Base-by-base conservation (phyloP, 2,888 invertebrate species). In the Oscheius sp. region DNA sequence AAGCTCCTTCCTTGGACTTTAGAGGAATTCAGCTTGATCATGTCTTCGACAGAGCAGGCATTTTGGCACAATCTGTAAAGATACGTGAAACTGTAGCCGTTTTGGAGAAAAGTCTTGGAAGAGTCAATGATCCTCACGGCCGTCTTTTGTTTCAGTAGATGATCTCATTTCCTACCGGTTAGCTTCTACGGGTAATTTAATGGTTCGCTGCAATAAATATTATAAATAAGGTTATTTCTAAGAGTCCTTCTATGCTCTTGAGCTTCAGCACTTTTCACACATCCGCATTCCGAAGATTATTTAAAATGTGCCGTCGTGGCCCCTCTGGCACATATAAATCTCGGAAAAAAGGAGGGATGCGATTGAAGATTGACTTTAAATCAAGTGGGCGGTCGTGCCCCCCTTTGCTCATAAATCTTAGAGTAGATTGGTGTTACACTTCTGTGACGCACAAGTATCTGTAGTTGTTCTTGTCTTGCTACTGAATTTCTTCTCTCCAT, bases 391-490 rank as follows among this genome's bases (percentile, higher is more conserved):
- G 66, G 52, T 66, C 52, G 21, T 46, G 23, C 16, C 49, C 43
- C n/a, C n/a, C n/a, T n/a, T 16, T 53, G 70, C 46, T 29, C 58
- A 58, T 70, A 70, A 58, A 58, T 70, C 70, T 49, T 27, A 18
- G 69, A 41, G 69, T 41, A 43, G 56, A 69, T 69, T 69, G 69
- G 55, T 69, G 56, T 69, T 69, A 69, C 69, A 69, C 69, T 69
- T 49, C 66, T 66, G 29, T 66, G 66, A 66, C 66, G 66, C 66
- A 66, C 66, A 49, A 66, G 66, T 66, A 66, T 66, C 66, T 61
- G 61, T 61, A 61, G 41, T 61, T 58, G 27, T 58, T 16, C 29
- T 58, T n/a, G 27, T 27, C 58, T n/a, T 27, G 5, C 35, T 35
- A 3, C 9, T 35, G 35, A 35, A 53, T 53, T 21, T 53, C n/a